phyloP scores from a whole-genome alignment of 2,797 vertebrate species.

The Macrochelys suwanniensis region DNA sequence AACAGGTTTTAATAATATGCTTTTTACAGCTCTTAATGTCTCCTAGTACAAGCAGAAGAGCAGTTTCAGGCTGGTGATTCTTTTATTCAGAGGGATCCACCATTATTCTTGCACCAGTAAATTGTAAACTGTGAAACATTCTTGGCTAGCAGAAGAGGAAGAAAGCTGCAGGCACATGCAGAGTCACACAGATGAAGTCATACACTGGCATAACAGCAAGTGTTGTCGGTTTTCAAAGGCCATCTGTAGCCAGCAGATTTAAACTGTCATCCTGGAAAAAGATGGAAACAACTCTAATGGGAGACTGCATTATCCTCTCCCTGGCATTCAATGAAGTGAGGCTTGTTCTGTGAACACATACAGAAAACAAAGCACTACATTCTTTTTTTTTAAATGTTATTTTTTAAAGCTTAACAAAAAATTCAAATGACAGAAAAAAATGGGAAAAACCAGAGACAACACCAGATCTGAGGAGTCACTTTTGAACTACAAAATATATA shows the following conservation, averaged over 20 bases:
- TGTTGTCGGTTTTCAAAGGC: conserved; percentile 76
- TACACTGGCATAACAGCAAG: conserved; percentile 67
- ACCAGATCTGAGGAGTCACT: conserved; percentile 8
- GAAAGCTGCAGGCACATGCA: conserved; percentile 68
- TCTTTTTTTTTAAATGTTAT: conserved; percentile 27
- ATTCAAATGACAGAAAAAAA: conserved; percentile 35
- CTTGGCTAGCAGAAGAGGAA: conserved; percentile 65
- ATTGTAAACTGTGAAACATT: not conserved
- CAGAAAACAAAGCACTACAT: conserved; percentile 51
- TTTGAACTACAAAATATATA: not conserved
- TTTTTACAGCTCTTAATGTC: not conserved
- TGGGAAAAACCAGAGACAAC: conserved; percentile 23
- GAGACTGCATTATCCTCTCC: conserved; percentile 58
- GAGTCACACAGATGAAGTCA: conserved; percentile 77
- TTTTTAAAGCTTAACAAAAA: conserved; percentile 35
- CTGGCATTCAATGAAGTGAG: conserved; percentile 61
- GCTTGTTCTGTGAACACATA: conserved; percentile 64
- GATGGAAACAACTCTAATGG: conserved; percentile 68
- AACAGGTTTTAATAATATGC: not conserved
- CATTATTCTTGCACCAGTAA: conserved; percentile 7
- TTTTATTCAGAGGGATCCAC: conserved; percentile 19
- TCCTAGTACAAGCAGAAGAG: not conserved
- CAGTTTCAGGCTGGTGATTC: conserved; percentile 25
- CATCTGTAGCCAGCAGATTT: conserved; percentile 74
- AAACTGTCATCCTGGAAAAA: conserved; percentile 65